Conservation (phyloP, 1,140 invertebrate genomes). For the Streblospio benedicti region DNA sequence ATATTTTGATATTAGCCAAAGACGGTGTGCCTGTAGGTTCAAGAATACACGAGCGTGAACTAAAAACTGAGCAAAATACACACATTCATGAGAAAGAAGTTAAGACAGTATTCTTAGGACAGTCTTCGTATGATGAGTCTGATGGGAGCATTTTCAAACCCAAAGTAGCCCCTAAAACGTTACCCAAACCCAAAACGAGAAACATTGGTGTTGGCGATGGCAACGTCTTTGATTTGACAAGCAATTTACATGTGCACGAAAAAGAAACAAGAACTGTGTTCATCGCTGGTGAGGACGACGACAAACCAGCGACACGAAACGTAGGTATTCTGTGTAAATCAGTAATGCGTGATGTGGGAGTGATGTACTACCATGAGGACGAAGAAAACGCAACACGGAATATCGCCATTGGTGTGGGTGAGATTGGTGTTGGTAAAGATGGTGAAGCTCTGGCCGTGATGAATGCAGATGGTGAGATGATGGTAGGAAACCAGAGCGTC, state of each 20-base stretch:
- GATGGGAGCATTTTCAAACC: background rate
- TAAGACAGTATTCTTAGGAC: constrained; percentile 11
- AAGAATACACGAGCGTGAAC: constrained; percentile 12
- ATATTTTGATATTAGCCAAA: too few species aligned
- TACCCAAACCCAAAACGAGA: constrained; percentile 30
- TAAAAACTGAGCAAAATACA: constrained; percentile 20
- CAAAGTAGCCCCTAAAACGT: background rate
- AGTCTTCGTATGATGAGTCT: background rate
- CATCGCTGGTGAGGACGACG: constrained; percentile 28
- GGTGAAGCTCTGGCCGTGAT: background rate
- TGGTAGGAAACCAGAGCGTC: background rate
- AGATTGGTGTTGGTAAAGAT: constrained; percentile 11
- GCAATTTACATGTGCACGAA: constrained; percentile 38
- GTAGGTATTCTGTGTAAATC: constrained; percentile 49
- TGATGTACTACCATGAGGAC: constrained; percentile 35
- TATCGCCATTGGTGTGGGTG: constrained; percentile 38
- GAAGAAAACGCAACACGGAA: constrained; percentile 33
- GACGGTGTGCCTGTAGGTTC: too few species aligned
- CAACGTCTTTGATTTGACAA: constrained; percentile 36
- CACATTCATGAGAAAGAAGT: constrained; percentile 13
- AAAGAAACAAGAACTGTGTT: constrained; percentile 44
- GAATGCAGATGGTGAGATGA: constrained; percentile 5
- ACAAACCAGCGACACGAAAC: constrained; percentile 54
- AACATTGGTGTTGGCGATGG: constrained; percentile 42
- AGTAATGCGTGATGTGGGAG: constrained; percentile 39